These are phyloP conservation scores for Leptopilina drosophilae DNA, from an alignment of 2,888 invertebrate species.

Conservation along the genomic window DNA sequence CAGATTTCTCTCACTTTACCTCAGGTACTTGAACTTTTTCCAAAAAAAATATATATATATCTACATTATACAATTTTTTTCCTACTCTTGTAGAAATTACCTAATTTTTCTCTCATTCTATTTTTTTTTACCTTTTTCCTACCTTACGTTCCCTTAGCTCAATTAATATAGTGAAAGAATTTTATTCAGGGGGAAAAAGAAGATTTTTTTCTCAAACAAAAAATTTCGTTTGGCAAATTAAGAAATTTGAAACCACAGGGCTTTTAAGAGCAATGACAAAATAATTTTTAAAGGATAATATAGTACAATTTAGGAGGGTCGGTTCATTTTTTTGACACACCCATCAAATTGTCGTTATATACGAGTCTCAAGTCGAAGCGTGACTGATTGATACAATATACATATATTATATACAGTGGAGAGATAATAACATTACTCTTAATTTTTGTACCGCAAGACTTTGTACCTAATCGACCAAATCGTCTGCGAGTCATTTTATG, in stretches of 20 bases:
- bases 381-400: constrained; percentile 68
- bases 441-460: constrained; percentile 49
- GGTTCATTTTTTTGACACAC: constrained; percentile 51
- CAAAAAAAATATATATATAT: background rate
- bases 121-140: too few species aligned
- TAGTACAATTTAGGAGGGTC: background rate
- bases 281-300: background rate
- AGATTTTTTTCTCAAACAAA: background rate
- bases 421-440: constrained; percentile 37
- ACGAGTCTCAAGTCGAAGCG: constrained; percentile 68
- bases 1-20: background rate
- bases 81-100: too few species aligned
- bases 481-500: constrained; percentile 34
- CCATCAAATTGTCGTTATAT: constrained; percentile 63
- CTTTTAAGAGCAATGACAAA: background rate
- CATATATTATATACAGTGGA: constrained; percentile 56
- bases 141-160: too few species aligned
- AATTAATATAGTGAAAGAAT: too few species aligned
- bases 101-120: too few species aligned
- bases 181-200: too few species aligned
- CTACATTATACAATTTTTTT: background rate
- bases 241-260: too few species aligned
- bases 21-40: constrained; percentile 15
- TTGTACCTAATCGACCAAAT: constrained; percentile 51
- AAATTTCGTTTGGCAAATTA: background rate